A percentile compares a stretch with the other conserved stretches of the same genome.
These are phyloP conservation scores for Hypomesus transpacificus DNA, from an alignment of 2,113 vertebrate genomes.

Conservation along the genomic window DNA sequence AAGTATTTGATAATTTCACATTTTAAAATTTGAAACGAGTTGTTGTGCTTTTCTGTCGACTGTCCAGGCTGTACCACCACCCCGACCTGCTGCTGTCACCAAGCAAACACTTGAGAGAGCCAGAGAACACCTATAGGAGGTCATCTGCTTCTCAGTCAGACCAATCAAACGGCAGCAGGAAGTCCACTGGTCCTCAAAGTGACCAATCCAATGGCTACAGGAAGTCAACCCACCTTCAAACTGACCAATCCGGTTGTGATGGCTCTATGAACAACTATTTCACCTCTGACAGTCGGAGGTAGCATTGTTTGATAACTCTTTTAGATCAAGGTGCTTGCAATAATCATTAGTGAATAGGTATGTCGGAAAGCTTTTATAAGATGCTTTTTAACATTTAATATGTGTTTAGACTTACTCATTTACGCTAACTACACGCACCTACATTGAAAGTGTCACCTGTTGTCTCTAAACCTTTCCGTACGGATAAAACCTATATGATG, in stretches of 20 bases:
- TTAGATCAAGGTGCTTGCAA: neutral
- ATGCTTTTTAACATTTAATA: neutral
- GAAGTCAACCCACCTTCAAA: conserved; percentile 16
- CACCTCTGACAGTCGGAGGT: conserved; percentile 28
- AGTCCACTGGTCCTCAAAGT: conserved; percentile 11
- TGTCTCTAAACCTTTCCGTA: neutral
- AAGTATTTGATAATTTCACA: too few species aligned
- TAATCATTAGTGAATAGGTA: neutral
- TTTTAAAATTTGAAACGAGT: too few species aligned
- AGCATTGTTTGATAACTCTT: neutral
- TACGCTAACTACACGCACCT: neutral
- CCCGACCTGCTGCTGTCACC: conserved; percentile 58
- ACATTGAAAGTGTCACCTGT: neutral
- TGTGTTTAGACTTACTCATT: neutral
- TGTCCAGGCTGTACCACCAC: conserved; percentile 65
- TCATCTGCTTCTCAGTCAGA: conserved; percentile 70
- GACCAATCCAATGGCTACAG: conserved; percentile 58
- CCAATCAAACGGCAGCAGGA: conserved; percentile 46
- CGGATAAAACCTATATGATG: neutral
- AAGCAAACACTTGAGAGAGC: conserved; percentile 62
- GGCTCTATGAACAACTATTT: conserved; percentile 39
- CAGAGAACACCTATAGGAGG: conserved; percentile 75
- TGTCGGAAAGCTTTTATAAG: neutral
- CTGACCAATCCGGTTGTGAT: conserved; percentile 22
- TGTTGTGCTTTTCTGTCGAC: too few species aligned